Evolutionary conservation across 1,140 invertebrate species (phyloP), one percentile per base, ranked within the genome.

Genomic region (Metopolophium dirhodum): DNA sequence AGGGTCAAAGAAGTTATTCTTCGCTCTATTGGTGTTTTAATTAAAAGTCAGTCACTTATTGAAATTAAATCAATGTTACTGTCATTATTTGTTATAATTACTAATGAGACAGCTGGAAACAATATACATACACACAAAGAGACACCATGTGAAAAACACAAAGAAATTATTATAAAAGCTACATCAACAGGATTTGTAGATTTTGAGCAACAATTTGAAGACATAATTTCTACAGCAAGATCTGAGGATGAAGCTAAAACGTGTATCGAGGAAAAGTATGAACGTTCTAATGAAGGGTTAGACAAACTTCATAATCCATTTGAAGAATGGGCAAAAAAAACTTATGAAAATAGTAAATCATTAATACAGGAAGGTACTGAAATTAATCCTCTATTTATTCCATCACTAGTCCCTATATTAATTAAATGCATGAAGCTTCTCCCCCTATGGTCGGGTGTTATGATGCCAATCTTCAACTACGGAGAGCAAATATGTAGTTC

Each of bases 221-320:
- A 85, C 18, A 41, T 85, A 41, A 26, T 85, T 37, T 37, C 82
- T 41, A 45, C 7, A 23, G 37, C 37, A 41, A 37, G 22, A 9
- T 85, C 37, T 0, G 23, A 41, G 22, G 22, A 41, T 26, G 37
- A 85, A 20, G 37, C 35, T 41, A 85, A 37, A 11, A 8, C 20
- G 1, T 41, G 22, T 22, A 7, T 85, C 0, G 22, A 85, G 2
- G 82, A 85, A 11, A 37, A 85, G 37, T 85, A 85, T 85, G 37
- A 85, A 23, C n/a, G 68, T 18, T 35, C 2, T 18, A 35, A 77
- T 77, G 8, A n/a, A 77, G 68, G 68, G 4, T 20, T 77, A n/a
- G 68, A 77, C 68, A 30, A 77, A 35, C n/a, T 77, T 77, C 68
- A 77, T 77, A 77, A 77, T 77, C 68, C 68, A 77, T 77, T 77